Base-by-base conservation (phyloP, 2,888 invertebrate species). In the Scaptomyza flava region DNA sequence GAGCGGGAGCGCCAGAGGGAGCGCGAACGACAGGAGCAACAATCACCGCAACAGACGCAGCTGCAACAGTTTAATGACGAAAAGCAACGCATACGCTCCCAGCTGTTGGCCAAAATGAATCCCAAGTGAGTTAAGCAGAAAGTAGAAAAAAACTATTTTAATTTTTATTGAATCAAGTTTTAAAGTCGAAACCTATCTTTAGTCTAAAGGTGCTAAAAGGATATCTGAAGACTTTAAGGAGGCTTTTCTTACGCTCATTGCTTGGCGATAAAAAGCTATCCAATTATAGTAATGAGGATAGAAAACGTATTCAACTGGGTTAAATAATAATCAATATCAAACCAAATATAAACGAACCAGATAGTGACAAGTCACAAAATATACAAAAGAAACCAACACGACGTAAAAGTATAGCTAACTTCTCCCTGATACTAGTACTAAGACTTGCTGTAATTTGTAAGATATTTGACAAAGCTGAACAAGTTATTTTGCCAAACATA, bases 1-100 rank as follows among this genome's bases (percentile, higher is more conserved):
- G 96, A 96, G 87, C 95, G 95, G 75, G 96, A 96, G 91, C 93
- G 96, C 61, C 95, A 94, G 67, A 96, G 96, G 81, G 93, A 94
- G 47, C 73, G 73, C 14, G 80, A 79, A 14, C 59, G 61, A 38
- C 51, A 51, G 38, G 62, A 68, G 20, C 48, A 56, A 11, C 67
- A 65, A 20, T 63, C 74, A 9, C 78, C 57, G 33, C 66, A 66
- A 46, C 72, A 66, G 62, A 41, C 56, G 70, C 71, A 72, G 51
- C 51, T 66, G 59, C 95, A 84, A 7, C 86, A 89, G 34, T 93
- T 93, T 3, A 93, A 93, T 72, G 93, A 93, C 74, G 92, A 94
- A 47, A 88, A 88, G 57, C 92, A 92, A 71, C 93, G 94, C 54
- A 90, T 91, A 73, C 91, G 92, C 58, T 90, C 91, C 8, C 79